Percentiles rank a stretch among this genome's conserved stretches.
These are phyloP conservation scores for Dioctria rufipes DNA, from an alignment of 2,888 invertebrate genomes.

Conservation along the genomic window DNA sequence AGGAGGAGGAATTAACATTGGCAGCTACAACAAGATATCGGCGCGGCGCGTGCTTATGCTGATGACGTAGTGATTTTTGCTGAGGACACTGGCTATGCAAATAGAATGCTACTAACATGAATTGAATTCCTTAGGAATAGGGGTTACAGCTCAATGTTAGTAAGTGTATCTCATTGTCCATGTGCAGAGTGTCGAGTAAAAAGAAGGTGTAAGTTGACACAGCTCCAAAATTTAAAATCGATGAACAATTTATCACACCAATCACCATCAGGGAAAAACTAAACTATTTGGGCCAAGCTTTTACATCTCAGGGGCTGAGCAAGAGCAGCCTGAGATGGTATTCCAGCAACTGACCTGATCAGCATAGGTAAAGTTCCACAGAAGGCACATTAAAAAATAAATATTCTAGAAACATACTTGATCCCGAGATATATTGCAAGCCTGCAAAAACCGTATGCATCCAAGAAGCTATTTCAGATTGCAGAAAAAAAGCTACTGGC, in stretches of 20 bases:
- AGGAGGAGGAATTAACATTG: neutral
- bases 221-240: neutral
- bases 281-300: neutral
- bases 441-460: neutral
- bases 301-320: neutral
- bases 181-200: neutral
- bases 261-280: neutral
- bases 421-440: constrained; percentile 1
- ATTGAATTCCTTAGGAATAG: neutral
- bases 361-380: neutral
- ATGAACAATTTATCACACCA: neutral
- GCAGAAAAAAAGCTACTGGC: neutral
- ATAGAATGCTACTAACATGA: neutral
- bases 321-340: neutral
- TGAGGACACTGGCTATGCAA: neutral
- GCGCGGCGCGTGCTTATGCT: neutral
- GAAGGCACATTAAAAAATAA: neutral
- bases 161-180: neutral
- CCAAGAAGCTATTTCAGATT: neutral
- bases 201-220: neutral
- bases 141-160: neutral
- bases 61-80: neutral
- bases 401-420: neutral
- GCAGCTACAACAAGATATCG: neutral
- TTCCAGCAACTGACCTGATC: neutral